Base-by-base conservation (phyloP, 2,888 invertebrate species). In the Megaustenia siamemsis region DNA sequence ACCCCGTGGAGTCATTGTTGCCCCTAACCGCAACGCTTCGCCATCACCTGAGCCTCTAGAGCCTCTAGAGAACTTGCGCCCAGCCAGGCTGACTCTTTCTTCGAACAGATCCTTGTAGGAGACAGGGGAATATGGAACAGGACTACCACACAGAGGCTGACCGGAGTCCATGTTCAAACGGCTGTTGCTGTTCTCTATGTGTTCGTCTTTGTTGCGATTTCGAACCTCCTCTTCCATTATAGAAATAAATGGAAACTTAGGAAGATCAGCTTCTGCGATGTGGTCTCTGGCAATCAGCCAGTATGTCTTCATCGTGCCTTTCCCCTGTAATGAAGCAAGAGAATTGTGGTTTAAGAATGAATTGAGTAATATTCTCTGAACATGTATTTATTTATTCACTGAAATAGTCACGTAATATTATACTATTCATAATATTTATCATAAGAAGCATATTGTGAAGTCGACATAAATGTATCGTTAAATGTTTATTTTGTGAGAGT, bases 291-390 rank as follows among this genome's bases (percentile, higher is more conserved):
- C 90, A 5, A 87, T 76, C 69, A 93, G 83, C 92, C 92, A 93
- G 87, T 90, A 92, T 1, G 92, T 92, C 68, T 87, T 88, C 90
- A 92, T 92, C 76, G 66, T 45, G 18, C 92, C 92, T 80, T 91
- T 91, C 5, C 93, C 93, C 93, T 93, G 85, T 35, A 87, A 76
- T 10, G 77, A 86, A 38, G 84, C n/a, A 53, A 24, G 35, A 35
- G 1, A n/a, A 45, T 12, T 10, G 6, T 45, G 45, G 45, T 45
- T 45, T n/a, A n/a, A n/a, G n/a, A n/a, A n/a, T n/a, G n/a, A n/a
- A n/a, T n/a, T n/a, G n/a, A n/a, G n/a, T n/a, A n/a, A n/a, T n/a
- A n/a, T n/a, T n/a, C n/a, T n/a, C n/a, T n/a, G n/a, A n/a, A n/a
- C n/a, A n/a, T n/a, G n/a, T n/a, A n/a, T n/a, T n/a, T n/a, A n/a